Base-by-base conservation (phyloP, 2,797 vertebrate species). In the Pempheris klunzingeri region DNA sequence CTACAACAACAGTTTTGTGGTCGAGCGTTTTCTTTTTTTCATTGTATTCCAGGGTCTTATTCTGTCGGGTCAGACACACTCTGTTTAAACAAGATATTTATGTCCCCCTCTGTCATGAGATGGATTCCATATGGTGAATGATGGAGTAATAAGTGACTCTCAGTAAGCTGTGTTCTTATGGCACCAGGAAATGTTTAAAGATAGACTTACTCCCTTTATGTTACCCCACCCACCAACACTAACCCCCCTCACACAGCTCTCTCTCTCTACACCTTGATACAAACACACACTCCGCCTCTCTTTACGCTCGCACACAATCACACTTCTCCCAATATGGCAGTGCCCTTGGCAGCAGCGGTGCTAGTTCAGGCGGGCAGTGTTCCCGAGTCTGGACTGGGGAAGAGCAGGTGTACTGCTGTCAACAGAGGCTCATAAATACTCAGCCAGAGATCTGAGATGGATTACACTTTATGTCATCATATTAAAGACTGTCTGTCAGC, bases 371-470 rank as follows among this genome's bases (percentile, higher is more conserved):
- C 52, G 50, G 82, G 65, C 66, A 20, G 18, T 24, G 71, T 65
- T 82, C 63, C 84, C 65, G 17, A 73, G 69, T 80, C 82, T 57
- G 80, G 80, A 84, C 70, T 50, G 17, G 59, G 61, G 70, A 70
- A 32, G 81, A 88, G 86, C 87, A 91, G 89, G 87, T 90, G 87
- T 86, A 46, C 80, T 50, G 76, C 87, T 90, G 85, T 91, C 91
- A 90, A 85, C 87, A 86, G 73, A 73, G 57, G 49, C 87, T 90
- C 83, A 89, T 84, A 89, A 90, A 91, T 87, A 83, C 80, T 83
- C 63, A 4, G 34, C 43, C 53, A 34, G 76, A 4, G 52, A 80
- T 78, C 60, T 46, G 53, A 85, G 79, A 81, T 66, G 73, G 65
- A 77, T 85, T 81, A 69, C 65, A 72, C 62, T 82, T 87, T 69